phyloP scores from a whole-genome alignment of 2,888 invertebrate genomes.

The Gibbula magus region DNA sequence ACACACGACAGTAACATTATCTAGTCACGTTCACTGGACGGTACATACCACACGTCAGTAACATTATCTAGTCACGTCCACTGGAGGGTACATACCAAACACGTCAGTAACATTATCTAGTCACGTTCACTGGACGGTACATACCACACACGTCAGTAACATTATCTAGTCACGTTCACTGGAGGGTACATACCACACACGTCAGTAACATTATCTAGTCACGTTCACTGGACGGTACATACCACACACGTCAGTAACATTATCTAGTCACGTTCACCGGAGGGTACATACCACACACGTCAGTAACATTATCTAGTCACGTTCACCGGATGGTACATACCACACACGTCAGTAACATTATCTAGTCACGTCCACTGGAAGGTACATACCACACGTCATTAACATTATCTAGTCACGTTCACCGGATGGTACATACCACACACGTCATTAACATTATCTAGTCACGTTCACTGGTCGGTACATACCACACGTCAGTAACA shows the following conservation, averaged over 20 bases:
- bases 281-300: too few relatives aligned
- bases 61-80: neutral
- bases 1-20: too few relatives aligned
- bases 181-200: neutral
- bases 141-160: too few relatives aligned
- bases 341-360: too few relatives aligned
- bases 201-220: neutral
- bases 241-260: too few relatives aligned
- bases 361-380: neutral
- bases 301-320: neutral
- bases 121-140: neutral
- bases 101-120: neutral
- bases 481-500: too few relatives aligned
- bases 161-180: neutral
- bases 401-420: neutral
- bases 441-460: too few relatives aligned
- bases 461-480: neutral
- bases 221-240: neutral
- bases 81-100: neutral
- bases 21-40: neutral
- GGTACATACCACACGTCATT: too few relatives aligned
- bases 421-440: neutral
- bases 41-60: too few relatives aligned
- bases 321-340: neutral
- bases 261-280: neutral